A percentile compares a stretch with the other conserved stretches of the same genome.
phyloP scores from a whole-genome alignment of 2,113 vertebrate species.

The Morone saxatilis region DNA sequence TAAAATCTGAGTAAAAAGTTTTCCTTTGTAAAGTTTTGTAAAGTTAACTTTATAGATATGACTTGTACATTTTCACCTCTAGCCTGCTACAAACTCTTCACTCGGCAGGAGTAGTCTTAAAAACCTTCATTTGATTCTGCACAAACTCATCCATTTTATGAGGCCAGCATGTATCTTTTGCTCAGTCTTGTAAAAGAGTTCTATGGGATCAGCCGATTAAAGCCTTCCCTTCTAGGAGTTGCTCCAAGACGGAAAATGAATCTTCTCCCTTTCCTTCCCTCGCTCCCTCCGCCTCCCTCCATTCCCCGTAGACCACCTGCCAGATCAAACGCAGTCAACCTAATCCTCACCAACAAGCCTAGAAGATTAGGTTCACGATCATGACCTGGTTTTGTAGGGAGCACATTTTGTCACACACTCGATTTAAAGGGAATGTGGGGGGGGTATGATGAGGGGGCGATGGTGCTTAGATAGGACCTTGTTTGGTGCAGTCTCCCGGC shows the following conservation, averaged over 20 bases:
- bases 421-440: constrained; percentile 42
- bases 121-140: constrained; percentile 12
- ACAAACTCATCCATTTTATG: constrained; percentile 34
- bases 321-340: constrained; percentile 75
- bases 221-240: constrained; percentile 26
- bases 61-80: not conserved
- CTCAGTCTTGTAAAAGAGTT: constrained; percentile 33
- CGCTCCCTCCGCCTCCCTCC: constrained; percentile 21
- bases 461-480: constrained; percentile 11
- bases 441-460: not conserved
- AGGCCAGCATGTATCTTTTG: constrained; percentile 13
- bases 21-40: too few relatives aligned
- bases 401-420: constrained; percentile 64
- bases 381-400: constrained; percentile 69
- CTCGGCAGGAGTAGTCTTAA: not conserved
- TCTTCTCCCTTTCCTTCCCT: constrained; percentile 39
- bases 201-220: constrained; percentile 25
- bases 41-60: not conserved
- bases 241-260: constrained; percentile 55
- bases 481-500: not conserved
- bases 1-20: too few relatives aligned
- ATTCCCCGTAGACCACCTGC: constrained; percentile 69
- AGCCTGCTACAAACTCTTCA: not conserved
- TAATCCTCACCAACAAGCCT: constrained; percentile 74
- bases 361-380: constrained; percentile 71